Evolutionary conservation across 35 echinoderm and acorn worm species (phyloP), one percentile per base, ranked within the genome.

Genomic region (Apostichopus californicus): DNA sequence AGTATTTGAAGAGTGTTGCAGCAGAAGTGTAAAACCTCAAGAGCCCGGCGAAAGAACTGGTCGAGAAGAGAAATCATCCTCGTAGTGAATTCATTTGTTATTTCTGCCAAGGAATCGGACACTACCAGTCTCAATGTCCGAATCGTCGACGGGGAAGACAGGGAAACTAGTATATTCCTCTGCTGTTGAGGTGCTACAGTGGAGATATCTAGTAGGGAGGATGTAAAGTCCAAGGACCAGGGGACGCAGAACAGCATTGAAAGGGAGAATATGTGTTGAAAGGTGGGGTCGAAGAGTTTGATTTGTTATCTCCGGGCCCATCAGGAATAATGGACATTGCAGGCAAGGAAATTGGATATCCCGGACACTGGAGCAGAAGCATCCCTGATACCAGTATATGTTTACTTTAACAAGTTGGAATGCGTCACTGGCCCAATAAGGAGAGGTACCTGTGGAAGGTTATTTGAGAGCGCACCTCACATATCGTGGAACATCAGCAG

Each of bases 361-460:
- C 26, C 26, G 26, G 26, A 28, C 26, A 28, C 26, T 28, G 26
- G 26, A 28, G 26, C 87, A 90, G 87, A 90, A 77, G 83, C 83
- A 14, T 86, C 83, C 23, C 54, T 86, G 54, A 86, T 86, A 56
- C 83, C 83, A 26, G 54, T 64, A 57, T 20, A 86, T 58, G 83
- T 57, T 8, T 86, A 57, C 23, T 2, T 57, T 9, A 64, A 56
- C 14, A 56, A 86, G 83, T 64, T 86, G 8, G 23, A 86, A 28
- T 28, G 26, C 26, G 26, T 28, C 26, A 28, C 26, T 28, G 26
- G 26, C 26, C 26, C 26, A 1, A 22, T 58, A 28, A 28, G 26
- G 26, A 28, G 26, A n/a, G 68, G 68, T 72, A 72, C 26, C 26
- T 28, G 26, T 28, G 26, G 26, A 28, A 28, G 26, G 26, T 28